Evolutionary conservation across 1,140 invertebrate species (phyloP).

Genomic region (Aleiodes sp.): DNA sequence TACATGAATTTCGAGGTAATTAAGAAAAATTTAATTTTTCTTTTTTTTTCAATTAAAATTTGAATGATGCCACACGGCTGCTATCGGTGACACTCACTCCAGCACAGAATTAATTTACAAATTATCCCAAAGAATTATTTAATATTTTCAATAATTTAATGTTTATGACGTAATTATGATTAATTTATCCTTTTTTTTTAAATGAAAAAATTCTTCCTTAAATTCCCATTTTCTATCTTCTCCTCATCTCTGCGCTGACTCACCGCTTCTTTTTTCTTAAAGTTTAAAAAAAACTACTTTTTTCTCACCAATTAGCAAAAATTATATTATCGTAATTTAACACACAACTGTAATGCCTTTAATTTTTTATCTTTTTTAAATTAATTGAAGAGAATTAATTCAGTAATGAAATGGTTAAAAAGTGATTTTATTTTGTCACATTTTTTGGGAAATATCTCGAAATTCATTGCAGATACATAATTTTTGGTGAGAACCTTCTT

Average conservation of each 20-base stretch:
- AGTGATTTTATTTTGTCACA: too few relatives aligned
- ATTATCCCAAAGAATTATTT: background rate
- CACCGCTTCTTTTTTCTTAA: constrained; percentile 57
- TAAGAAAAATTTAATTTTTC: background rate
- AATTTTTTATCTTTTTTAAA: background rate
- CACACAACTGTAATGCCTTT: background rate
- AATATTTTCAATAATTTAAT: background rate
- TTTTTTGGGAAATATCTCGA: too few relatives aligned
- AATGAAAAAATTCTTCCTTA: background rate
- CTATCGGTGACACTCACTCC: constrained; percentile 40
- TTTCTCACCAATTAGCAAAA: constrained; percentile 50
- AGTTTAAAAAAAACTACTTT: constrained; percentile 40
- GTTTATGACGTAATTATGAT: background rate
- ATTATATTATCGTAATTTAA: constrained; percentile 34
- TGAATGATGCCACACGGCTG: constrained; percentile 36
- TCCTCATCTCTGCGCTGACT: constrained; percentile 52
- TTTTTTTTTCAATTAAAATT: background rate
- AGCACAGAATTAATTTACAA: background rate
- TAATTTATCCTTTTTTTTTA: background rate
- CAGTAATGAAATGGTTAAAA: too few relatives aligned
- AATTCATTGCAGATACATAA: too few relatives aligned
- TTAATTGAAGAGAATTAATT: background rate
- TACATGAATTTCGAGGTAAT: background rate
- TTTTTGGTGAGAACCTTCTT: too few relatives aligned
- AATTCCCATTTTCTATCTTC: constrained; percentile 28